Percentiles rank a stretch among this genome's conserved stretches.
phyloP scores from a whole-genome alignment of 2,113 vertebrate species.

The Platysternon megacephalum region DNA sequence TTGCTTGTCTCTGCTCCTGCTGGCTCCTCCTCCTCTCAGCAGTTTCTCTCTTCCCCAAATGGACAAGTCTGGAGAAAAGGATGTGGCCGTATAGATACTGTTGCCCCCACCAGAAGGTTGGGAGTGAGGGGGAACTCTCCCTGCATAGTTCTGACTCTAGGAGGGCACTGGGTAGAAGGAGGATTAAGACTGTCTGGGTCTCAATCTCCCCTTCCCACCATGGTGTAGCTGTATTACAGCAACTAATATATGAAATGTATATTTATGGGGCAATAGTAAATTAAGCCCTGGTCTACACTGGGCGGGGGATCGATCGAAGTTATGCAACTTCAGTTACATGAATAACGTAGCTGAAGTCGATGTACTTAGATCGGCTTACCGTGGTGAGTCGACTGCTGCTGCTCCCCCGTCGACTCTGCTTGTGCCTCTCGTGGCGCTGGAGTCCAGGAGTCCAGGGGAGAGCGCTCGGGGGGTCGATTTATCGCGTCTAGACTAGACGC shows the following conservation, averaged over 20 bases:
- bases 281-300: no score
- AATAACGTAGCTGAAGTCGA: no score
- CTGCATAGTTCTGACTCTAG: accelerated
- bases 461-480: no score
- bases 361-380: no score
- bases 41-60: neutral
- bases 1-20: neutral
- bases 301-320: no score
- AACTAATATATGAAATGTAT: neutral
- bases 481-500: no score
- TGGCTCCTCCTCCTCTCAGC: neutral
- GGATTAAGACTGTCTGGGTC: neutral
- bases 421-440: no score
- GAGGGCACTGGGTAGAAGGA: accelerated
- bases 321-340: no score
- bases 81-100: neutral
- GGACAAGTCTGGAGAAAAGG: neutral
- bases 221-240: neutral
- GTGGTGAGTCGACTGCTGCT: no score
- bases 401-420: no score
- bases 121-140: accelerated
- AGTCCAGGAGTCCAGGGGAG: no score
- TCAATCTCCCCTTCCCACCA: neutral
- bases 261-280: accelerated
- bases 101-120: neutral